These are phyloP conservation scores for Orthonevra nobilis DNA, from an alignment of 2,888 invertebrate species.

Conservation along the genomic window DNA sequence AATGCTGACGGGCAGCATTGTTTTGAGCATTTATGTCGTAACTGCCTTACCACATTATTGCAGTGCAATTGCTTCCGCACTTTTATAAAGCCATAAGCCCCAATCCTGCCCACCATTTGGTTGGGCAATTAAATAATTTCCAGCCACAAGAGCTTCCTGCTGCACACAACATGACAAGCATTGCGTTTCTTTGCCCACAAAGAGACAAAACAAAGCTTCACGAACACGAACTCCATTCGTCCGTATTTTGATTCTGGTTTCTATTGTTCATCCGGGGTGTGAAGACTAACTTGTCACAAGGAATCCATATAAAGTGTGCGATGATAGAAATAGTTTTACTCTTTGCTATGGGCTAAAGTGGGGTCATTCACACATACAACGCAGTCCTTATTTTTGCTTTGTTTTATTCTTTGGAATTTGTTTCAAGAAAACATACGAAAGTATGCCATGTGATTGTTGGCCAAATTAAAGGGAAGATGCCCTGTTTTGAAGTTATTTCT, in stretches of 20 bases:
- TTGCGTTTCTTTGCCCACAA: not conserved
- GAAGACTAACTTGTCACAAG: not conserved
- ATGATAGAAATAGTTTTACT: not conserved
- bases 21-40: not conserved
- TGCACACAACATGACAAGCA: not conserved
- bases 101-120: not conserved
- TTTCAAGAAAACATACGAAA: not conserved
- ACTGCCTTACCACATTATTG: not conserved
- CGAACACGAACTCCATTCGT: constrained; percentile 1
- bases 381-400: too few species aligned
- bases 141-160: constrained; percentile 10
- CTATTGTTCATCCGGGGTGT: constrained; percentile 18
- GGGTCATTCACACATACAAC: too few species aligned
- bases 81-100: not conserved
- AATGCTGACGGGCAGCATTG: constrained; percentile 7
- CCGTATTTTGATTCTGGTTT: constrained; percentile 6
- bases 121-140: constrained; percentile 40
- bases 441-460: too few species aligned
- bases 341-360: constrained; percentile 25
- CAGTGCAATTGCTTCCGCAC: constrained; percentile 17
- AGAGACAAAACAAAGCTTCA: not conserved
- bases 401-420: constrained; percentile 32
- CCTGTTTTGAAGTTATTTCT: constrained; percentile 5
- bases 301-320: not conserved
- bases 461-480: too few species aligned